phyloP scores from a whole-genome alignment of 2,888 invertebrate genomes.

The Patella caerulea region DNA sequence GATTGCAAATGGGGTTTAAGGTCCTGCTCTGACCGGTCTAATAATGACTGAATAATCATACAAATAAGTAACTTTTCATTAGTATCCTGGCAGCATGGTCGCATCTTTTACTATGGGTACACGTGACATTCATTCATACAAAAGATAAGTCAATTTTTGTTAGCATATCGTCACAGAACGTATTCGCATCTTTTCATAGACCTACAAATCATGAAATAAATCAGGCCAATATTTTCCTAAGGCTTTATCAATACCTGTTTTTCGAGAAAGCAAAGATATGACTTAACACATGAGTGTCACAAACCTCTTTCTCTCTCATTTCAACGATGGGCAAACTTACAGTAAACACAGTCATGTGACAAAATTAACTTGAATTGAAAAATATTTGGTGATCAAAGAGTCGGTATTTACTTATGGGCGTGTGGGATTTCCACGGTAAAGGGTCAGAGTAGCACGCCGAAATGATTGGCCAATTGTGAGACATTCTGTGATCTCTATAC shows the following conservation, averaged over 20 bases:
- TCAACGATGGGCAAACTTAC: neutral
- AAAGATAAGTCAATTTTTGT: no score
- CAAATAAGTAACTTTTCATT: no score
- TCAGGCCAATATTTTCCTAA: neutral
- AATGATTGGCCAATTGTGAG: slow-evolving; percentile 12
- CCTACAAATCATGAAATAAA: neutral
- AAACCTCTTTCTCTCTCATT: neutral
- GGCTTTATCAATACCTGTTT: slow-evolving; percentile 9
- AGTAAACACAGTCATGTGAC: neutral
- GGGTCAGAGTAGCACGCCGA: slow-evolving; percentile 12
- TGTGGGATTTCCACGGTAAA: slow-evolving; percentile 20
- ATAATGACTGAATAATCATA: no score
- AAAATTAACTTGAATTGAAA: neutral
- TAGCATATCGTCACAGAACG: no score
- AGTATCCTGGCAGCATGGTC: no score
- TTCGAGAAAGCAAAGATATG: slow-evolving; percentile 8
- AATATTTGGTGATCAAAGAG: slow-evolving; percentile 24
- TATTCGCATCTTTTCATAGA: no score
- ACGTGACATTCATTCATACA: no score
- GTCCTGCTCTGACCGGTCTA: no score
- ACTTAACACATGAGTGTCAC: neutral
- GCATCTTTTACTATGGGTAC: no score
- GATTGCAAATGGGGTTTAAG: no score
- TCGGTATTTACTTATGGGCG: slow-evolving; percentile 29
- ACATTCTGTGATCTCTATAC: slow-evolving; percentile 21